Evolutionary conservation across 2,888 invertebrate genomes (phyloP).

Genomic region (Drosophila parthenogenetica): DNA sequence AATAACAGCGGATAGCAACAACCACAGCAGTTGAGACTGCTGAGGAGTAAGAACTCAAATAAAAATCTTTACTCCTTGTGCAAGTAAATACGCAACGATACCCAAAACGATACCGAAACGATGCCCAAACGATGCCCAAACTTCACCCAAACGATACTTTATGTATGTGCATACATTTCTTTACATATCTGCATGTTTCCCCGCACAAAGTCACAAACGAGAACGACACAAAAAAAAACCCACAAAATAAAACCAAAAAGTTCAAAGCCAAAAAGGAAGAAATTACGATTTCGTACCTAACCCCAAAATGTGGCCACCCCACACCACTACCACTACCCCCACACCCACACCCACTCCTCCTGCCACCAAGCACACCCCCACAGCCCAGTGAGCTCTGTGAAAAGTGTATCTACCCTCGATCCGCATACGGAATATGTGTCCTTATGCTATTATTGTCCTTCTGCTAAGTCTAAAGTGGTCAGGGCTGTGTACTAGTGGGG

Average conservation of each 20-base stretch:
- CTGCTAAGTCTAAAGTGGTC: slow-evolving; percentile 1
- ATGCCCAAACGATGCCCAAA: slow-evolving; percentile 8
- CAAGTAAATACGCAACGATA: slow-evolving; percentile 49
- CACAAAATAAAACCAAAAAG: slow-evolving; percentile 38
- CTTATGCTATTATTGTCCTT: slow-evolving; percentile 35
- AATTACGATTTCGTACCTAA: slow-evolving; percentile 46
- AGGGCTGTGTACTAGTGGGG: not conserved
- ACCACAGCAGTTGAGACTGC: slow-evolving; percentile 45
- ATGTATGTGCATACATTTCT: slow-evolving; percentile 26
- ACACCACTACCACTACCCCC: too few relatives aligned
- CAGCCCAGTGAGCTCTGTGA: too few relatives aligned
- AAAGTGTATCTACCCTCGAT: slow-evolving; percentile 35
- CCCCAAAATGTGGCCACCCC: slow-evolving; percentile 56
- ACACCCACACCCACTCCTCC: too few relatives aligned
- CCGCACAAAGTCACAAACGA: slow-evolving; percentile 59
- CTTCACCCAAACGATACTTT: not conserved
- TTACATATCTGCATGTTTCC: slow-evolving; percentile 13
- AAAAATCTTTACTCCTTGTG: slow-evolving; percentile 57
- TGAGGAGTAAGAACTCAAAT: slow-evolving; percentile 79
- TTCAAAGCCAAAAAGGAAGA: slow-evolving; percentile 64
- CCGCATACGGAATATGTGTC: slow-evolving; percentile 18
- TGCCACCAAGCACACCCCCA: too few relatives aligned
- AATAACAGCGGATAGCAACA: slow-evolving; percentile 24
- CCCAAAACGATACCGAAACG: slow-evolving; percentile 8
- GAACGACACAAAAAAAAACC: slow-evolving; percentile 20